phyloP scores from a whole-genome alignment of 2,797 vertebrate genomes.

The Helicolenus hilgendorfi region DNA sequence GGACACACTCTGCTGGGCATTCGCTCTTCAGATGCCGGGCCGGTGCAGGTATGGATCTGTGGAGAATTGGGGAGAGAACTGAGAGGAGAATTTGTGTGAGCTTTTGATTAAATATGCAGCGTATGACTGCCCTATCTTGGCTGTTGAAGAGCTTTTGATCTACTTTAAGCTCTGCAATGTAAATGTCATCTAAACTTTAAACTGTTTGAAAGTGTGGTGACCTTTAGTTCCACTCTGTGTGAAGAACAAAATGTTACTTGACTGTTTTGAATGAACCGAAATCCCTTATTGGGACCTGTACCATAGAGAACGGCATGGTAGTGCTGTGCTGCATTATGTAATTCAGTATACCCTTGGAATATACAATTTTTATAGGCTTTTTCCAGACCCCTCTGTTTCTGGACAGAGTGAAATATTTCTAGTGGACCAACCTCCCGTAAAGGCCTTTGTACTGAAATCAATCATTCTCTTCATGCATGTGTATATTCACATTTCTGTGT shows the following conservation, averaged over 20 bases:
- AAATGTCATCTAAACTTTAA: slow-evolving; percentile 43
- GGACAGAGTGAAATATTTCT: neutral
- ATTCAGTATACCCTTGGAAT: neutral
- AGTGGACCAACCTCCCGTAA: neutral
- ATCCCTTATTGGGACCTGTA: neutral
- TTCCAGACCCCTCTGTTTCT: neutral
- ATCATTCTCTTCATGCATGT: neutral
- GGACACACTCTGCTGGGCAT: slow-evolving; percentile 93
- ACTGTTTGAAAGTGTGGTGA: slow-evolving; percentile 23
- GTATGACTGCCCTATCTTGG: neutral
- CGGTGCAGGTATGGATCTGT: slow-evolving; percentile 89
- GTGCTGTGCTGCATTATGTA: slow-evolving; percentile 2
- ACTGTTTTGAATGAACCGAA: neutral
- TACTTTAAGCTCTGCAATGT: slow-evolving; percentile 15
- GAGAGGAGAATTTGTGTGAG: neutral
- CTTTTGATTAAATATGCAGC: slow-evolving; percentile 1
- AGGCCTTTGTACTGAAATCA: neutral
- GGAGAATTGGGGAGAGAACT: neutral
- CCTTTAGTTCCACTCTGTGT: slow-evolving; percentile 27
- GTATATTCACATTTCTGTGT: neutral
- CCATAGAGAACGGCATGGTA: neutral
- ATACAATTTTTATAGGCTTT: slow-evolving; percentile 3
- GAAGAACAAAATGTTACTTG: slow-evolving; percentile 9
- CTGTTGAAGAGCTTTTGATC: slow-evolving; percentile 18
- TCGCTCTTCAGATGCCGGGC: slow-evolving; percentile 88